Conservation (phyloP, 2,113 vertebrate species). For the Pelmatolapia mariae region DNA sequence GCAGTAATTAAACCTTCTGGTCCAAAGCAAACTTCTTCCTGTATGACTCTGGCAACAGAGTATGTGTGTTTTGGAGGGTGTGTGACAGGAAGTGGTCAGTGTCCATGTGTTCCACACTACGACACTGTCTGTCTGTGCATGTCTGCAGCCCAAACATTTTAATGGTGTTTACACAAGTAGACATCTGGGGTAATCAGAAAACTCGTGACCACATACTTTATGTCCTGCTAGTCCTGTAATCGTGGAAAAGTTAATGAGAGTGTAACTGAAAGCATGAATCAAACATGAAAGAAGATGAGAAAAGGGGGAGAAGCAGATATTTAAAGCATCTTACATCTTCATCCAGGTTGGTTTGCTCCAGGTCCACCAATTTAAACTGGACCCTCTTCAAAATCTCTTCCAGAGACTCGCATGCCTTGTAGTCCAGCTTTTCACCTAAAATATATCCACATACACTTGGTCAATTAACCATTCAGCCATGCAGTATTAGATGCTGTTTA, state of each 20-base stretch:
- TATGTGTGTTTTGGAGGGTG: neutral
- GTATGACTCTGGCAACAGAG: neutral
- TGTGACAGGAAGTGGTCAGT: conserved; percentile 22
- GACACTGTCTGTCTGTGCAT: neutral
- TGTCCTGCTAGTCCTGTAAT: neutral
- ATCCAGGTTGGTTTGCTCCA: conserved; percentile 91
- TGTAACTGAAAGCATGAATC: neutral
- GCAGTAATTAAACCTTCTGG: neutral
- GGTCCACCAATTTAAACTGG: conserved; percentile 88
- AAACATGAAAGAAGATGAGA: neutral
- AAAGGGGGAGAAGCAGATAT: neutral
- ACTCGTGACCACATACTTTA: conserved; percentile 22
- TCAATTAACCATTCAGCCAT: neutral
- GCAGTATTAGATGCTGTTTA: neutral
- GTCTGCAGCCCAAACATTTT: conserved; percentile 3
- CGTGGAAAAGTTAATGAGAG: neutral
- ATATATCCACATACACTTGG: neutral
- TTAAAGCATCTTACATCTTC: conserved; percentile 82
- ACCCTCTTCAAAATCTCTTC: conserved; percentile 93
- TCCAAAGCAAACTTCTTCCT: neutral
- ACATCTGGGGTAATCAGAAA: conserved; percentile 49
- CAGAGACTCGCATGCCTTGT: conserved; percentile 87
- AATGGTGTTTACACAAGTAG: conserved; percentile 53
- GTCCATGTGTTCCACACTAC: neutral
- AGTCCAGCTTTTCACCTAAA: conserved; percentile 90